Base-by-base conservation (phyloP, 2,797 vertebrate genomes). In the Jordanella pulchra region DNA sequence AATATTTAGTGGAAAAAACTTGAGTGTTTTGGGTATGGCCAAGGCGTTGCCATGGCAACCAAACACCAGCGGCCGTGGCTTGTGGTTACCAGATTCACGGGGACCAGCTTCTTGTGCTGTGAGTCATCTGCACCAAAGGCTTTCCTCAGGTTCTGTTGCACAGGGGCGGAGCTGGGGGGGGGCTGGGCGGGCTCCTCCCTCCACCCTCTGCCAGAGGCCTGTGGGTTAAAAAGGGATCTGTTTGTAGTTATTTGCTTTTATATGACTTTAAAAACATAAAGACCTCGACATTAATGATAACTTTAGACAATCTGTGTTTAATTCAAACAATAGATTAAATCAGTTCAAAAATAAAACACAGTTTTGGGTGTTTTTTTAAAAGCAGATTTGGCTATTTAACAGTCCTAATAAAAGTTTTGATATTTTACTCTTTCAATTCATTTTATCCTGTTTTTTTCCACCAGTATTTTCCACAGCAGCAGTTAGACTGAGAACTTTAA, bases 71-170 rank as follows among this genome's bases (percentile, higher is more conserved):
- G 69, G 48, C 78, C 87, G 88, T 84, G 90, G 89, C 54, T 84
- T 92, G 89, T 88, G 91, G 90, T 75, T 54, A 75, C 68, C 71
- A 69, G 72, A 82, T 35, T 39, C 85, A 70, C 28, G 55, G 67
- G 35, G 71, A 64, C 28, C 65, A 64, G 79, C 56, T 7, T 1
- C 79, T 78, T 67, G 73, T 79, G 51, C 76, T 77, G 50, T 92
- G 91, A 92, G 18, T 92, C 91, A 92, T 67, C 63, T 25, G 28
- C 81, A 51, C 83, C 70, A 0, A 86, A 86, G 81, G 81, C 85
- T 89, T 87, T 83, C 90, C 89, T 79, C 42, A 53, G 45, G 66
- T 75, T 45, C 80, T 68, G 6, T 66, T 65, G 71, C 69, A 78
- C 76, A 53, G n/a, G n/a, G 70, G 30, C 42, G 66, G 66, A 53